Evolutionary conservation across 2,797 vertebrate genomes (phyloP).

Genomic region (Esox masquinongy): DNA sequence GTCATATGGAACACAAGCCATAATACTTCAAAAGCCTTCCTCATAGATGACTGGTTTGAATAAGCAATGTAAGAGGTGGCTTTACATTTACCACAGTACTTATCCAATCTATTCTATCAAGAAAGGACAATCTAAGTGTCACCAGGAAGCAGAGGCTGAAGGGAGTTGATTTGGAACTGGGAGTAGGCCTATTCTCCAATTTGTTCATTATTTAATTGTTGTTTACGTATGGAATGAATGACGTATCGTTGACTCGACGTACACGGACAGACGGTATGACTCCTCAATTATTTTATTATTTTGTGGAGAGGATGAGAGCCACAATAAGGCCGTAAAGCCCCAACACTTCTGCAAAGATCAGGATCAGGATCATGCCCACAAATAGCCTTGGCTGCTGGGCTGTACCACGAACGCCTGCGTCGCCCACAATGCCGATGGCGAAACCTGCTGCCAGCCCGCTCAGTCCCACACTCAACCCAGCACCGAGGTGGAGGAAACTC

Average conservation of each 20-base stretch:
- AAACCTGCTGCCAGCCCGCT: slow-evolving; percentile 97
- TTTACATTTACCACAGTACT: slow-evolving; percentile 50
- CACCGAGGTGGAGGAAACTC: slow-evolving; percentile 97
- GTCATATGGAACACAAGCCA: slow-evolving; percentile 57
- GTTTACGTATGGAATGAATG: slow-evolving; percentile 72
- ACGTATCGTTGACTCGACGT: slow-evolving; percentile 51
- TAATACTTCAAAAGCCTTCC: slow-evolving; percentile 57
- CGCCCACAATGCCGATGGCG: slow-evolving; percentile 97
- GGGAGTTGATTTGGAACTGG: slow-evolving; percentile 10
- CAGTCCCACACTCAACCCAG: slow-evolving; percentile 95
- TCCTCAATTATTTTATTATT: slow-evolving; percentile 72
- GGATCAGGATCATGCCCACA: slow-evolving; percentile 99
- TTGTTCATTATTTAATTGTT: slow-evolving; percentile 63
- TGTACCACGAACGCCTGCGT: slow-evolving; percentile 94
- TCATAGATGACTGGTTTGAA: not conserved
- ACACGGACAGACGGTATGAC: not conserved
- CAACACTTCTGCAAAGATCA: slow-evolving; percentile 98
- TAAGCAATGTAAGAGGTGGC: slow-evolving; percentile 24
- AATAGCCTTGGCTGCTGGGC: slow-evolving; percentile 98
- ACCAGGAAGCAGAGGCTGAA: slow-evolving; percentile 44
- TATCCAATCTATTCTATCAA: slow-evolving; percentile 71
- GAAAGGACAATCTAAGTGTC: slow-evolving; percentile 49
- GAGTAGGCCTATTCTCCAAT: slow-evolving; percentile 60
- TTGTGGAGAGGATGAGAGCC: slow-evolving; percentile 97
- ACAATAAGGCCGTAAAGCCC: slow-evolving; percentile 98